phyloP scores from a whole-genome alignment of 2,113 vertebrate genomes.

The Hippocampus zosterae region DNA sequence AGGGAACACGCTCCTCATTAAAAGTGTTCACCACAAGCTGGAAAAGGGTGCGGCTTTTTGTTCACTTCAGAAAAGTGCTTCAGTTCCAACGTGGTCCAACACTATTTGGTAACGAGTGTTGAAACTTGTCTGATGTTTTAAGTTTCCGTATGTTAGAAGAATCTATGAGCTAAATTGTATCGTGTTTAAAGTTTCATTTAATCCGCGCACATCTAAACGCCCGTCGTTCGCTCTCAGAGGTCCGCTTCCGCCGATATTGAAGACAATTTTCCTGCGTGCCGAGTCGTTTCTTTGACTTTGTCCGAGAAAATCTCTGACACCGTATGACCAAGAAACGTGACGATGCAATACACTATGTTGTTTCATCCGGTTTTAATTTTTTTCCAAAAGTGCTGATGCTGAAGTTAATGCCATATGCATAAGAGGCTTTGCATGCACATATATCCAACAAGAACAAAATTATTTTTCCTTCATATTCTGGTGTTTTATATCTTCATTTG shows the following conservation, averaged over 20 bases:
- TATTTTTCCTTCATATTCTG: neutral
- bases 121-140: neutral
- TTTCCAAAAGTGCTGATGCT: neutral
- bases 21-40: slow-evolving; percentile 20
- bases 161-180: too few species aligned
- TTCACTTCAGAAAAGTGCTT: slow-evolving; percentile 32
- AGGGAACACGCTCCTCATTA: slow-evolving; percentile 2
- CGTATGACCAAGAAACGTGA: neutral
- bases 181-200: too few species aligned
- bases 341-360: neutral
- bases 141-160: neutral
- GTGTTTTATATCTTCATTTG: neutral
- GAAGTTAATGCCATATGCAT: neutral
- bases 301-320: too few species aligned
- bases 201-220: too few species aligned
- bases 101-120: neutral
- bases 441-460: neutral
- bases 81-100: neutral
- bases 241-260: too few species aligned
- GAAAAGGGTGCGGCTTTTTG: slow-evolving; percentile 18
- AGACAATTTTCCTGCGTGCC: too few species aligned
- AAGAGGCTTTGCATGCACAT: neutral
- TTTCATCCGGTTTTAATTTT: neutral
- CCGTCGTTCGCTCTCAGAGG: too few species aligned
- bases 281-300: too few species aligned